These are phyloP conservation scores for Agrochola circellaris DNA, from an alignment of 2,888 invertebrate genomes.

Conservation along the genomic window DNA sequence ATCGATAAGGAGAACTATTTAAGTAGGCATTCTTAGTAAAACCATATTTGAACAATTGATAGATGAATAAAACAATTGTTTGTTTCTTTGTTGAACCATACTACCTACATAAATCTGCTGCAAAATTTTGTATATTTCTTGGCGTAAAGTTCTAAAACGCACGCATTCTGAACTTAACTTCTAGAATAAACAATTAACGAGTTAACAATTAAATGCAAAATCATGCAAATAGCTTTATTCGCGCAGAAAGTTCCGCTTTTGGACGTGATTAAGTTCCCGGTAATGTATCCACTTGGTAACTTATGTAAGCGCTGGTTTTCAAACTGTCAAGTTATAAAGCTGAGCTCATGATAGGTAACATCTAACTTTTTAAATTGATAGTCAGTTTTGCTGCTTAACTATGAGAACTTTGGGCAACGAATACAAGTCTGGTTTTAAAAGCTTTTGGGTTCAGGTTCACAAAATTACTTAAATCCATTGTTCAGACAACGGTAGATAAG, in stretches of 20 bases:
- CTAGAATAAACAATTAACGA: slow-evolving; percentile 59
- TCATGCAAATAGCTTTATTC: slow-evolving; percentile 57
- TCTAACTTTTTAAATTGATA: slow-evolving; percentile 48
- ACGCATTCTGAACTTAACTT: slow-evolving; percentile 31
- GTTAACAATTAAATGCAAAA: slow-evolving; percentile 58
- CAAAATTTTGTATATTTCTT: slow-evolving; percentile 16
- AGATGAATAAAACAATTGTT: neutral
- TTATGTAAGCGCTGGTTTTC: slow-evolving; percentile 38
- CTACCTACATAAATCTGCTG: neutral
- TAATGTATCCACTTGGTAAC: slow-evolving; percentile 41
- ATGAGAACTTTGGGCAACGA: slow-evolving; percentile 17
- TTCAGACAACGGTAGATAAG: neutral
- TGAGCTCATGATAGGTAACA: slow-evolving; percentile 38
- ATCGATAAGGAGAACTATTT: neutral
- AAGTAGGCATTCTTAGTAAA: neutral
- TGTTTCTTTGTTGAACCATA: neutral
- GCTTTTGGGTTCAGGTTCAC: neutral
- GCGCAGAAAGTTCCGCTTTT: slow-evolving; percentile 51
- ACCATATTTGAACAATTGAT: neutral
- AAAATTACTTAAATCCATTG: neutral
- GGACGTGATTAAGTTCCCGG: slow-evolving; percentile 41
- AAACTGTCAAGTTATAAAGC: slow-evolving; percentile 47
- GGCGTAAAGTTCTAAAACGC: slow-evolving; percentile 34
- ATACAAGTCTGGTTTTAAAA: slow-evolving; percentile 23
- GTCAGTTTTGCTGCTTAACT: slow-evolving; percentile 20